Base-by-base conservation (phyloP, 2,888 invertebrate genomes). In the Cecidostiba fungosa region DNA sequence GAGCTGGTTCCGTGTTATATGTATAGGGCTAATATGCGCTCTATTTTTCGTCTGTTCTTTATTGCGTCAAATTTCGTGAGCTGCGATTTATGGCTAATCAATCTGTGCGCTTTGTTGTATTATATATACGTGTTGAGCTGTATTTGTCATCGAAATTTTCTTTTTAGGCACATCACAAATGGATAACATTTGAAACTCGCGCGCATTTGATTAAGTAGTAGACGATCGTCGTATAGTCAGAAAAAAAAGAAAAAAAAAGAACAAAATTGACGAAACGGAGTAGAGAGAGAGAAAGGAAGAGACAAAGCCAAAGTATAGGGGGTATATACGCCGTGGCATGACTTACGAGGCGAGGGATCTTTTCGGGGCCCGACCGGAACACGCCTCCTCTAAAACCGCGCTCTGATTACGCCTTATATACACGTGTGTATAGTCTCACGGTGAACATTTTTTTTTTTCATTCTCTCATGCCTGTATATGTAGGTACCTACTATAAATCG, bases 311-410 rank as follows among this genome's bases (percentile, higher is more conserved):
- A 36, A 26, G 47, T 43, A 47, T 36, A 23, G 54, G 23, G 54
- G 6, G 29, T 16, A 26, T 23, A 76, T 59, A n/a, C n/a, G 76
- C n/a, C 26, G 29, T 29, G 14, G 50, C 50, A 76, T 76, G 76
- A 76, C 76, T 76, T 76, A 76, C 76, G 76, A 76, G 76, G 76
- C 19, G 54, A 66, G 29, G 26, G 26, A 66, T n/a, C n/a, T 76
- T 76, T 54, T 76, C 76, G 76, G 50, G 32, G 54, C 43, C 76
- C 50, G 54, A 29, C 54, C 50, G 54, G 32, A 50, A 76, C 76
- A 76, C 76, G 76, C 76, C 76, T 76, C 76, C 54, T 76, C 73
- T 32, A 32, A 76, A 76, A 54, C 50, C 26, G 54, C 76, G 59
- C 76, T 76, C 76, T 73, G 73, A 73, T 73, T 73, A 73, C 43